Percentiles rank a stretch among this genome's conserved stretches.
Conservation (phyloP, 2,888 invertebrate species). For the Acleris emargana region DNA sequence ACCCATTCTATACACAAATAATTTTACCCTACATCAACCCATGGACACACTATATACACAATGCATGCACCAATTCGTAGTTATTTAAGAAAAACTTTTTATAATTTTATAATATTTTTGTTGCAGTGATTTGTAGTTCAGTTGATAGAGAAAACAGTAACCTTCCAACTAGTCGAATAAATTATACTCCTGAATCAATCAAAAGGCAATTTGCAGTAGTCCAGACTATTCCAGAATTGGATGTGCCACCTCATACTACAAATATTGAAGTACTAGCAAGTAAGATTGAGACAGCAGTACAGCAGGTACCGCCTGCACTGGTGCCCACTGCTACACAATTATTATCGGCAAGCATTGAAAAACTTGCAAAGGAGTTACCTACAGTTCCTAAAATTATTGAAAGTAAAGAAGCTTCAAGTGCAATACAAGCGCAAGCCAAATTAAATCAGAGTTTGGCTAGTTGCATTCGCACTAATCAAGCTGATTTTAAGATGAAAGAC, state of each 20-base stretch:
- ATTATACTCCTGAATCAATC: slow-evolving; percentile 19
- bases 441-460: slow-evolving; percentile 74
- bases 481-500: slow-evolving; percentile 77
- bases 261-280: slow-evolving; percentile 51
- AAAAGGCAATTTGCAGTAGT: slow-evolving; percentile 53
- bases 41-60: too few species aligned
- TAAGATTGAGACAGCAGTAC: slow-evolving; percentile 50
- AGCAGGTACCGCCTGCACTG: slow-evolving; percentile 48
- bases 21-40: too few species aligned
- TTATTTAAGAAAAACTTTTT: not conserved
- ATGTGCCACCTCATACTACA: slow-evolving; percentile 46
- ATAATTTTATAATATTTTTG: slow-evolving; percentile 37
- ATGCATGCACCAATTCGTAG: too few species aligned
- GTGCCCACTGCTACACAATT: slow-evolving; percentile 68
- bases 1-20: too few species aligned
- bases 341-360: slow-evolving; percentile 74
- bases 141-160: slow-evolving; percentile 73
- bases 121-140: slow-evolving; percentile 76
- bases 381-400: slow-evolving; percentile 48
- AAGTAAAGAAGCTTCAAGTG: slow-evolving; percentile 61
- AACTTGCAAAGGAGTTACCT: slow-evolving; percentile 65
- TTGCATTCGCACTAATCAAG: slow-evolving; percentile 63
- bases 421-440: slow-evolving; percentile 76
- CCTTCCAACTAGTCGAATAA: slow-evolving; percentile 70
- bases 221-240: slow-evolving; percentile 55